These are phyloP conservation scores for Mustela nigripes DNA, from an alignment of 2,113 vertebrate genomes.

Conservation along the genomic window DNA sequence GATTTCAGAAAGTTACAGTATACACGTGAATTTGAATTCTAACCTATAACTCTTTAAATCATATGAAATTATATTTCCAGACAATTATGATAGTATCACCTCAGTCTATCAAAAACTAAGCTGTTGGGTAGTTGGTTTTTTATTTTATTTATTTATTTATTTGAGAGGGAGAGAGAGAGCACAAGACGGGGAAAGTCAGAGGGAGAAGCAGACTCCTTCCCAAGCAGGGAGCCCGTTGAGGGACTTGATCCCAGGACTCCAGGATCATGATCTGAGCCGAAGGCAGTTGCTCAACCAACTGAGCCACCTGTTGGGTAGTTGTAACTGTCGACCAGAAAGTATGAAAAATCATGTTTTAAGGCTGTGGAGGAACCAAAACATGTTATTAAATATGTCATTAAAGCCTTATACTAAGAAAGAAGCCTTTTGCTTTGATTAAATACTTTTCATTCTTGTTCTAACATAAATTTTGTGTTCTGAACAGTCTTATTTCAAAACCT, in stretches of 20 bases:
- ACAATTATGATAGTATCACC: background rate
- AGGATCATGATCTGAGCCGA: too few relatives aligned
- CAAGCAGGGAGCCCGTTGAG: too few relatives aligned
- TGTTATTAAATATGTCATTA: background rate
- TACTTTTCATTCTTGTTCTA: slow-evolving; percentile 56
- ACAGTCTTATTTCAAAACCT: slow-evolving; percentile 39
- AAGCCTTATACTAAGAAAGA: slow-evolving; percentile 15
- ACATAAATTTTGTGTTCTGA: slow-evolving; percentile 26
- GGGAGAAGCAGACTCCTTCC: too few relatives aligned
- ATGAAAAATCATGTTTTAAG: slow-evolving; percentile 47
- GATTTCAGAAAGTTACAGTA: background rate
- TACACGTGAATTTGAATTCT: background rate
- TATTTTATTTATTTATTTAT: too few relatives aligned
- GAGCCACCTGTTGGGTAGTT: background rate
- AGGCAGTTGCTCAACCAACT: too few relatives aligned
- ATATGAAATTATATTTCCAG: slow-evolving; percentile 21
- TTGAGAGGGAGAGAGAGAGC: too few relatives aligned
- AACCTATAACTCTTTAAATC: background rate
- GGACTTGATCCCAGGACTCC: too few relatives aligned
- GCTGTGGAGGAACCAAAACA: background rate
- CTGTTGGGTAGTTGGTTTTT: background rate
- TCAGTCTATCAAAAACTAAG: slow-evolving; percentile 15
- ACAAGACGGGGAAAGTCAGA: too few relatives aligned
- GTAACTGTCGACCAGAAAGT: slow-evolving; percentile 21
- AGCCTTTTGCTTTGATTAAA: background rate